Conservation (phyloP, 2,888 invertebrate genomes). For the Drosophila nr. fundita region DNA sequence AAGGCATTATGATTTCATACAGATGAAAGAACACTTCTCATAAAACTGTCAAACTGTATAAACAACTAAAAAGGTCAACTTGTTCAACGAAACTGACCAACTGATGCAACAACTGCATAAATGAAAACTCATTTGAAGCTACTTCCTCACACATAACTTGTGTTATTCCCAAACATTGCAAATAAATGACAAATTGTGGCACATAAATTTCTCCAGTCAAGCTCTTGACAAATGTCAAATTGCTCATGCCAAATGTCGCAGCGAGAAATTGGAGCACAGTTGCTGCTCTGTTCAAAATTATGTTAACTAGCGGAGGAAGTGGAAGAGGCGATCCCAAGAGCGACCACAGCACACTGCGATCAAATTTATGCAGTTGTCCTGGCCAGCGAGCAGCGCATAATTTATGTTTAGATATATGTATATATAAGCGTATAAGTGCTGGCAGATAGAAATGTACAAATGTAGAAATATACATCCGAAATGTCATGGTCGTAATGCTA, state of each 20-base stretch:
- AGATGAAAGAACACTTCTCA: not conserved
- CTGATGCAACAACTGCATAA: not conserved
- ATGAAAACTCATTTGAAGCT: not conserved
- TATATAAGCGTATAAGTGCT: conserved; percentile 6
- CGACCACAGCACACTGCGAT: conserved; percentile 10
- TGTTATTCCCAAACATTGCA: conserved; percentile 39
- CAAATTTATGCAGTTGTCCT: conserved; percentile 56
- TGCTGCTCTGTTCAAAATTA: conserved; percentile 51
- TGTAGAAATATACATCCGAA: conserved; percentile 11
- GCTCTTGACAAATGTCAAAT: conserved; percentile 56
- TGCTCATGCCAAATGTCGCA: conserved; percentile 58
- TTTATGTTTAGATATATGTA: conserved; percentile 46
- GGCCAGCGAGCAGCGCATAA: conserved; percentile 44
- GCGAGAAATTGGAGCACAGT: conserved; percentile 62
- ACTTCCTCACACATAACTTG: not conserved
- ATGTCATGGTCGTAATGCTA: conserved; percentile 51
- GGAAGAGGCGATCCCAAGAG: conserved; percentile 46
- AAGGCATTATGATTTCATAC: not conserved
- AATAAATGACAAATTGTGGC: conserved; percentile 72
- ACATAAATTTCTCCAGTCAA: conserved; percentile 60
- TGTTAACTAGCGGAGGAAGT: conserved; percentile 63
- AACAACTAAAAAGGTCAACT: not conserved
- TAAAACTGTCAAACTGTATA: too few species aligned
- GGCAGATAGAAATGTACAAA: conserved; percentile 12
- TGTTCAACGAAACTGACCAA: not conserved